Conservation (phyloP, 2,797 vertebrate species). For the Eupleurogrammus muticus region DNA sequence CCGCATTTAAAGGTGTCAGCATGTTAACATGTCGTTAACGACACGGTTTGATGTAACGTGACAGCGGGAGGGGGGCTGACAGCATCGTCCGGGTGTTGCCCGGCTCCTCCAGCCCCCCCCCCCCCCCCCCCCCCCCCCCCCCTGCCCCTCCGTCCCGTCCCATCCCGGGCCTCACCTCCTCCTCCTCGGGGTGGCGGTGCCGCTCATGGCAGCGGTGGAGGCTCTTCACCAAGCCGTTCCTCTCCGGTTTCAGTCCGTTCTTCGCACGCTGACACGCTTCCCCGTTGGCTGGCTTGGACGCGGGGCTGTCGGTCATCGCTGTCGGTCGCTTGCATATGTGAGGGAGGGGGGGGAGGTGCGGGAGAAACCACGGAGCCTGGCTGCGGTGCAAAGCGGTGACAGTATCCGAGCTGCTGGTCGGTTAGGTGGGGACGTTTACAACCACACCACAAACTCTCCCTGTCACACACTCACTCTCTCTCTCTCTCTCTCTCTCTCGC, state of each 20-base stretch:
- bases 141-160: constrained; percentile 77
- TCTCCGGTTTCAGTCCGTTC: constrained; percentile 76
- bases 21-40: too few relatives aligned
- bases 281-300: constrained; percentile 65
- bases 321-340: constrained; percentile 66
- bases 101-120: constrained; percentile 34
- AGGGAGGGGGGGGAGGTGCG: too few relatives aligned
- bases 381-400: constrained; percentile 66
- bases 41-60: not conserved
- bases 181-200: constrained; percentile 66
- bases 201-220: constrained; percentile 60
- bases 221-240: constrained; percentile 72
- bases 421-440: constrained; percentile 14
- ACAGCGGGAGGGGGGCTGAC: not conserved
- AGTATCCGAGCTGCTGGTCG: constrained; percentile 38
- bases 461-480: not conserved
- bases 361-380: constrained; percentile 31
- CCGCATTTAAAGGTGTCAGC: not conserved
- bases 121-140: constrained; percentile 67
- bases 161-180: constrained; percentile 76
- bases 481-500: not conserved
- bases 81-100: constrained; percentile 7
- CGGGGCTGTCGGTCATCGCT: constrained; percentile 81
- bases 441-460: constrained; percentile 33
- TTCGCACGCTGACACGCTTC: constrained; percentile 65